Base-by-base conservation (phyloP, 2,888 invertebrate genomes). In the Cyclophora punctaria region DNA sequence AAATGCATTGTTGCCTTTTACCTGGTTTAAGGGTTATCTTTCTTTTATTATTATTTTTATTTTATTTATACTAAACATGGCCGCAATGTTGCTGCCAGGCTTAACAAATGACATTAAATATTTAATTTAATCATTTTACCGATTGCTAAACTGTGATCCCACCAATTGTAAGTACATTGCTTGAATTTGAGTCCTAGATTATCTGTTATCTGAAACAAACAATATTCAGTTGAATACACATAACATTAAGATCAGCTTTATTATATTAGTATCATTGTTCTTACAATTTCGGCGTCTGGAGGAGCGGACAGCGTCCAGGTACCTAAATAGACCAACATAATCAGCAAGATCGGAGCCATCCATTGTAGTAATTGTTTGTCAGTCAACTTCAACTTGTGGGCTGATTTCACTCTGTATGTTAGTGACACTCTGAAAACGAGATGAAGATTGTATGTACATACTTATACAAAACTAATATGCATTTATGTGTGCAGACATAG, bases 131-230 rank as follows among this genome's bases (percentile, higher is more conserved):
- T 20, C 20, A 20, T 44, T 57, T 79, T 88, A 92, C 97, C 96
- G 73, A 96, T 95, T 45, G 96, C 95, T 75, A 96, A 90, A 75
- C 95, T 96, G 80, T 97, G 97, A 90, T 96, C 96, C 97, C 97
- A 98, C 95, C 96, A 97, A 70, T 96, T 96, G 79, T 95, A 96
- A 40, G 93, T 92, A 81, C 98, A 98, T 72, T 96, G 95, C 71
- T 94, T 95, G 83, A 97, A 97, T 76, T 94, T 94, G 55, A 97
- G 89, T 48, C 93, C 93, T 62, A 90, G 88, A 62, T 92, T 92
- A 73, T 95, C 95, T 52, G 91, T 90, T 62, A 96, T 95, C 90
- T 92, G 78, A 47, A 80, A 82, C 3, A 49, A 64, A 34, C 5
- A 56, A 35, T 45, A 49, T 44, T 40, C 20, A 37, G 37, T 4